phyloP scores from a whole-genome alignment of 2,113 vertebrate genomes.

The Tor tambroides region DNA sequence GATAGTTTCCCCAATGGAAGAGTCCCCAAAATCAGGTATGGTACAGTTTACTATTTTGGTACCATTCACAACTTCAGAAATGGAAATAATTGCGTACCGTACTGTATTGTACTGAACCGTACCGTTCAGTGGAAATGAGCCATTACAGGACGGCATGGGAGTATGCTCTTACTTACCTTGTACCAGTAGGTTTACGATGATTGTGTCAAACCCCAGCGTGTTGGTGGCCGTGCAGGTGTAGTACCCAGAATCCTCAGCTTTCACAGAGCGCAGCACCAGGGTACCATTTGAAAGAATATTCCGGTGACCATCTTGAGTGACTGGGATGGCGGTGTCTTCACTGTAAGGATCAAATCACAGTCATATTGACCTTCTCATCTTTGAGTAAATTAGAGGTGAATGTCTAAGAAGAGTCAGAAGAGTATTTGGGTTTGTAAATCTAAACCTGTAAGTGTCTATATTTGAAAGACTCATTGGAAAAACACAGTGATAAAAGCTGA shows the following conservation, averaged over 20 bases:
- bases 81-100: no score
- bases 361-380: conserved; percentile 3
- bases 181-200: conserved; percentile 95
- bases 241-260: conserved; percentile 95
- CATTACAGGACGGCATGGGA: not conserved
- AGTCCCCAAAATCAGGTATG: no score
- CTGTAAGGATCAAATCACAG: conserved; percentile 65
- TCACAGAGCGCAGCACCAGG: conserved; percentile 89
- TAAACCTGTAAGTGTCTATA: not conserved
- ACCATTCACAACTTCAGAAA: no score
- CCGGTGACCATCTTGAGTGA: conserved; percentile 89
- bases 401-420: not conserved
- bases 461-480: not conserved
- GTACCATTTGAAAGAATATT: conserved; percentile 92
- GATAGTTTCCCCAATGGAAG: no score
- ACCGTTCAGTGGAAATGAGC: no score
- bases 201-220: conserved; percentile 96
- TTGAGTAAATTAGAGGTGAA: not conserved
- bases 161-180: conserved; percentile 81
- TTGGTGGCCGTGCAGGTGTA: conserved; percentile 99
- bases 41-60: no score
- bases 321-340: conserved; percentile 91
- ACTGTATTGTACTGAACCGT: no score
- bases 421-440: not conserved
- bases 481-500: not conserved